Percentiles rank a stretch among this genome's conserved stretches.
Evolutionary conservation across 1,140 invertebrate species (phyloP).

Genomic region (Papilio xuthus): DNA sequence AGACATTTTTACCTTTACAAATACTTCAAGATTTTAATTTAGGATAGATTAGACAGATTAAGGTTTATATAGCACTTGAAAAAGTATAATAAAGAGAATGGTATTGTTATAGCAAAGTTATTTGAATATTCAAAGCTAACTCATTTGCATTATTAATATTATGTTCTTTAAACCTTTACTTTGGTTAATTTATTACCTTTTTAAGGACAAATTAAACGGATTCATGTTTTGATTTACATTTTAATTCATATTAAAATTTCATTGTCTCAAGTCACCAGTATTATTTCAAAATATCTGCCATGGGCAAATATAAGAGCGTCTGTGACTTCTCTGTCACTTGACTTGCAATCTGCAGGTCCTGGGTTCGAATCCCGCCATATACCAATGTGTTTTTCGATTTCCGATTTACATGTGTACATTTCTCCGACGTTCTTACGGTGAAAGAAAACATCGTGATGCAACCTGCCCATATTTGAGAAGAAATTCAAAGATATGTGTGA

Average conservation of each 20-base stretch:
- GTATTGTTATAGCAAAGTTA: conserved; percentile 8
- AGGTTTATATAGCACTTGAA: conserved; percentile 13
- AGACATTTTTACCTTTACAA: not conserved
- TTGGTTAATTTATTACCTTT: conserved; percentile 17
- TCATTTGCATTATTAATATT: conserved; percentile 36
- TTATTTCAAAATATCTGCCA: too few relatives aligned
- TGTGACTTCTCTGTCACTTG: too few relatives aligned
- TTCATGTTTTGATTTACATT: not conserved
- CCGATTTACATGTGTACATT: too few relatives aligned
- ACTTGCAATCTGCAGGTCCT: too few relatives aligned
- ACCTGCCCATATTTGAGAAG: too few relatives aligned
- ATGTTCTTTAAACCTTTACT: conserved; percentile 19
- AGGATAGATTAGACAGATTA: conserved; percentile 4
- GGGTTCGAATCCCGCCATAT: too few relatives aligned
- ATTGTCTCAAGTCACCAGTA: too few relatives aligned
- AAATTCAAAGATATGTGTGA: too few relatives aligned
- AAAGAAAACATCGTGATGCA: too few relatives aligned
- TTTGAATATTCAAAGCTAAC: conserved; percentile 29
- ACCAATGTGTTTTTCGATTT: too few relatives aligned
- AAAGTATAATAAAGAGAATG: conserved; percentile 16
- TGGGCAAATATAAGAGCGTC: too few relatives aligned
- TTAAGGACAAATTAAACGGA: conserved; percentile 10
- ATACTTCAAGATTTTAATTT: conserved; percentile 21
- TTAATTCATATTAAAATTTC: not conserved
- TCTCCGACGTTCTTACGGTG: too few relatives aligned